Base-by-base conservation (phyloP, 2,888 invertebrate genomes). In the Coenonympha arcania region DNA sequence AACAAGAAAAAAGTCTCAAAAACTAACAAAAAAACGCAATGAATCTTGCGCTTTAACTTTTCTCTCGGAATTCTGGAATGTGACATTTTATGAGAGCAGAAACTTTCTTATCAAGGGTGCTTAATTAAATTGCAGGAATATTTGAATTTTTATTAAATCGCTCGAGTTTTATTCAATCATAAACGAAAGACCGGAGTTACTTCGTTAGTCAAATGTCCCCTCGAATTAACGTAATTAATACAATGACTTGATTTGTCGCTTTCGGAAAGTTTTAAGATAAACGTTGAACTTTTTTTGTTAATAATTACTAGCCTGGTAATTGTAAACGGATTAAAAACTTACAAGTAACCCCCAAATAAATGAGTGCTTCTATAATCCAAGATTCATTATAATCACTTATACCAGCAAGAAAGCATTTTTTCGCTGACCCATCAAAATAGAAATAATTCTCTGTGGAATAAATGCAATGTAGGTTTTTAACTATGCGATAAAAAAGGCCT, bases 141-240 rank as follows among this genome's bases (percentile, higher is more conserved):
- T 64, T 61, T 59, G 56, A 59, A 58, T 63, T 63, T 63, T 61
- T 60, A 59, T 60, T 55, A 52, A 58, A 55, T 57, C 52, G 41
- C 46, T 54, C 52, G 45, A 52, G 44, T 58, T 53, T 52, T 54
- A 60, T 56, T 50, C 54, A 60, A 56, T 61, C 58, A 59, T 60
- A 61, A 62, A 44, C 49, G 52, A 50, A 75, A 70, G 71, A 71
- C 68, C 60, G 60, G 63, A 58, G 65, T 71, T 71, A 81, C 76
- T 71, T 68, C 68, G 73, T 80, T 79, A 79, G 73, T 75, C 69
- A 75, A 71, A 79, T 79, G 71, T 69, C 64, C 71, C 65, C 65
- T 70, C 63, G 64, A 77, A 66, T 74, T 53, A 48, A 54, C 52
- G 46, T 55, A 61, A 56, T 59, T 62, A 55, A 49, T 57, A 50